Evolutionary conservation across 2,113 vertebrate species (phyloP), one percentile per base, ranked within the genome.

Genomic region (Thamnophis sirtalis): DNA sequence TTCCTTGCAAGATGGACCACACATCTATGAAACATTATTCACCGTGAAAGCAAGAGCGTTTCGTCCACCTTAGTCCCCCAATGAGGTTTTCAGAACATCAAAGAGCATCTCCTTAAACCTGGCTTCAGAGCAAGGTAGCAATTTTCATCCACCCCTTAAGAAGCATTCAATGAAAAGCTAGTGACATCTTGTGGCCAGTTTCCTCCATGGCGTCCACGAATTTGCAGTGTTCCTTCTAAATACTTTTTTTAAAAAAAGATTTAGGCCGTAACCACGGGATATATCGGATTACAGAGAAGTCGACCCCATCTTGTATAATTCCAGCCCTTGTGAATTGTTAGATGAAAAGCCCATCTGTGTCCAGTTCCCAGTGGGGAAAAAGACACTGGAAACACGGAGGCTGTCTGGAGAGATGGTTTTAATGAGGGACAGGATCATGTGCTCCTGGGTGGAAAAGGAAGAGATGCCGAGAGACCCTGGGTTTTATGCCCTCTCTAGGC

Each of bases 151-250:
- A 60, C 90, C 54, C 19, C 15, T 26, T 38, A 9, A 33, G 48
- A 89, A 26, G 63, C 22, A n/a, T n/a, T 15, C 7, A 49, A 55
- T 10, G 2, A 49, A 80, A 87, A 1, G 10, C 28, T 85, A 90
- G 93, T 54, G 94, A 94, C 95, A 91, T 87, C 94, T 91, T 26
- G 94, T 63, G 94, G 95, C 38, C 3, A 22, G 17, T 9, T 13
- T 24, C 7, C 7, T 24, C 22, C 19, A 73, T 6, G 3, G 50
- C 4, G 26, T 49, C 1, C 68, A 4, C 48, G 49, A 63, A 50
- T 10, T 55, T 22, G 22, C 9, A 19, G 68, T 17, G 17, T 8
- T 38, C n/a, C 15, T 80, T 38, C 68, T 38, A 38, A 80, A 38
- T 3, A 38, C 17, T 58, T 24, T 8, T 26, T 58, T 58, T 58